A percentile compares a stretch with the other conserved stretches of the same genome.
Conservation (phyloP, 1,140 invertebrate genomes). For the Drosophila neocordata region DNA sequence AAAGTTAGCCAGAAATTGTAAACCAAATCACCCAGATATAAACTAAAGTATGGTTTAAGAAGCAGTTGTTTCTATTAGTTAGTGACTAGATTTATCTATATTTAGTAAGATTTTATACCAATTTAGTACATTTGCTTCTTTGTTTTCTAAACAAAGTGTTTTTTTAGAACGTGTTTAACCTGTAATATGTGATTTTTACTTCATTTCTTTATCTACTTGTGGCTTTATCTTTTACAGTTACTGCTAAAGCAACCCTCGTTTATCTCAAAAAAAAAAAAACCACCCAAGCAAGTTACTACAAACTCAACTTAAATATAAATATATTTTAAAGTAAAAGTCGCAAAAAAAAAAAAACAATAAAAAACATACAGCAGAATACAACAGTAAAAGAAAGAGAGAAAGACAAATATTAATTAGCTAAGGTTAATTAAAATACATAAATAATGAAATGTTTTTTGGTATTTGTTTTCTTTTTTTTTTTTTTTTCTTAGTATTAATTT, state of each 20-base stretch:
- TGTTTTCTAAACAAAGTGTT: too few relatives aligned
- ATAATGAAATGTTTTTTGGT: constrained; percentile 27
- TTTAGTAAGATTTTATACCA: too few relatives aligned
- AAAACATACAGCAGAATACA: constrained; percentile 16
- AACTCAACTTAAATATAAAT: constrained; percentile 64
- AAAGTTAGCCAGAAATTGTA: too few relatives aligned
- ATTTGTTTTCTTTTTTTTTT: not conserved
- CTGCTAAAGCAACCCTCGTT: not conserved
- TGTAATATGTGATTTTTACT: not conserved
- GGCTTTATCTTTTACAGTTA: not conserved
- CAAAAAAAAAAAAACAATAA: constrained; percentile 27
- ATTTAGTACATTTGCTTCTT: too few relatives aligned
- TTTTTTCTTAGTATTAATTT: not conserved
- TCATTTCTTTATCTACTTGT: too few relatives aligned
- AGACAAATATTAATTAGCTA: constrained; percentile 44
- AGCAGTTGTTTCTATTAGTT: too few relatives aligned
- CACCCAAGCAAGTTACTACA: constrained; percentile 16
- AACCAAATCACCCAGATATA: too few relatives aligned
- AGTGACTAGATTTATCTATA: too few relatives aligned
- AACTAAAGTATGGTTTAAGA: too few relatives aligned
- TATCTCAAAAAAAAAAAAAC: constrained; percentile 21
- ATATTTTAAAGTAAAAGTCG: constrained; percentile 46
- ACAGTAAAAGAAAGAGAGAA: not conserved
- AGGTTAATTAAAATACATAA: constrained; percentile 43
- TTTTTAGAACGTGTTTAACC: not conserved